Evolutionary conservation across 2,888 invertebrate genomes (phyloP), one percentile per base, ranked within the genome.

Genomic region (Drosophila kuntzei): DNA sequence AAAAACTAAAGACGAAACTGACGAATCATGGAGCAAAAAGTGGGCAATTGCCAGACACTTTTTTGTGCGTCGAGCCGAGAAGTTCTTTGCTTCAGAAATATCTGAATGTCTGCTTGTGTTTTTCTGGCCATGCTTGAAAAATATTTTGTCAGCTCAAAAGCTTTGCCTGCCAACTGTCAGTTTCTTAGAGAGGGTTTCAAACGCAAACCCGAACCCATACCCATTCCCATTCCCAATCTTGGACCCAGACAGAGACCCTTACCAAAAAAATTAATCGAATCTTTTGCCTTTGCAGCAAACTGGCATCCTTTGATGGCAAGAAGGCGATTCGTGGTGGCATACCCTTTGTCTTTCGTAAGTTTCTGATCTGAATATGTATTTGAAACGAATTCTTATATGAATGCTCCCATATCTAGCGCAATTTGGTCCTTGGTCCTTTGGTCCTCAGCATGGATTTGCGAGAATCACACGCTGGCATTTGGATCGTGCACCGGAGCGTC

Each of bases 341-440:
- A 92, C 98, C 98, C 71, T 96, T 98, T 93, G 97, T 98, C 77
- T 98, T 98, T 93, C 98, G 98, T 98, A 95, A 97, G 98, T 96
- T 51, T 39, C 2, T 16, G n/a, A 8, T 1, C 0, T 6, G 8
- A 27, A 9, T 27, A 27, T 27, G 9, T 27, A 16, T 16, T 6
- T 11, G 6, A n/a, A 14, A 36, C 12, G 0, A 11, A 44, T 20
- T 18, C 32, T 37, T 6, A 55, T 18, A 18, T 4, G 3, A 4
- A 16, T 12, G 39, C 36, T 16, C n/a, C 3, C 18, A n/a, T 14
- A 39, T 67, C 14, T 58, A 98, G 98, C 98, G 86, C 97, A 98
- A 94, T 98, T 98, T 93, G 98, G 98, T 61, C 95, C 97, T 81
- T 98, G 98, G 98, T 95, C 96, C 72, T 96, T 96, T 93, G 98